Conservation (phyloP, 2,888 invertebrate genomes). For the Allophyes oxyacanthae region DNA sequence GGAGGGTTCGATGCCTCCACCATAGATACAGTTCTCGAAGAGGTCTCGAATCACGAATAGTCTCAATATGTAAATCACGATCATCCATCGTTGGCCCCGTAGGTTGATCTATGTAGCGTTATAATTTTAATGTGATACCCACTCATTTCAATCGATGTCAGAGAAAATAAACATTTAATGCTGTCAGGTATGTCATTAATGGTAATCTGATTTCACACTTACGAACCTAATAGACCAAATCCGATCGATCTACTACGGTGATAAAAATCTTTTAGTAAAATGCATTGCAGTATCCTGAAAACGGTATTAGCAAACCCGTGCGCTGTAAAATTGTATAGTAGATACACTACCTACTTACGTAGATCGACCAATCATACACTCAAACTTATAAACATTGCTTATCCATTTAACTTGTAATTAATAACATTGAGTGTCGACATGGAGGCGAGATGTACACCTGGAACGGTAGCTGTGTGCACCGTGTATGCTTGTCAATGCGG, state of each 20-base stretch:
- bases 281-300: neutral
- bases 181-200: too few relatives aligned
- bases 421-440: conserved; percentile 6
- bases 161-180: too few relatives aligned
- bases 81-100: too few relatives aligned
- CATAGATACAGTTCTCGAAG: too few relatives aligned
- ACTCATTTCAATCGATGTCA: too few relatives aligned
- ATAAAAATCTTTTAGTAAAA: conserved; percentile 14
- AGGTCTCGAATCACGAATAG: too few relatives aligned
- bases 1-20: too few relatives aligned
- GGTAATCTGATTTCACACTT: conserved; percentile 8
- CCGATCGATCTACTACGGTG: conserved; percentile 30
- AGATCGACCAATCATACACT: conserved; percentile 1
- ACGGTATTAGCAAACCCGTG: neutral
- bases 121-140: too few relatives aligned
- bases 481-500: conserved; percentile 55
- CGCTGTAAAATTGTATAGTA: too few relatives aligned
- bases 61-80: too few relatives aligned
- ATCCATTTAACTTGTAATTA: neutral
- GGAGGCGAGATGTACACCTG: conserved; percentile 25
- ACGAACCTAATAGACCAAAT: conserved; percentile 6
- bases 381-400: conserved; percentile 1
- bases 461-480: conserved; percentile 46
- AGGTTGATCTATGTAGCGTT: too few relatives aligned
- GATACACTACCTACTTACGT: neutral